phyloP scores from a whole-genome alignment of 2,797 vertebrate species.

The Balearica regulorum region DNA sequence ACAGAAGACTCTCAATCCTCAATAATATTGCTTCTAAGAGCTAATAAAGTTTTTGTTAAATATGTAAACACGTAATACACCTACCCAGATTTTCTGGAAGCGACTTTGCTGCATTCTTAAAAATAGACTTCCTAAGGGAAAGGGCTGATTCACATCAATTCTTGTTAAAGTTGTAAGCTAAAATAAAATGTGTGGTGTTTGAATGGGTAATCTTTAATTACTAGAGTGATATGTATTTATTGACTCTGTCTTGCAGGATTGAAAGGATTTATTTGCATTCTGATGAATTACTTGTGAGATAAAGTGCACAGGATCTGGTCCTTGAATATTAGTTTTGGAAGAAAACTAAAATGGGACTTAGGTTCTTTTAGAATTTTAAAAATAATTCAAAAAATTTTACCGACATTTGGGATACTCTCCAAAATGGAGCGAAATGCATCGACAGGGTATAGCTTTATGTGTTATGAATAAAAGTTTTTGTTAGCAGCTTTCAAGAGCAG shows the following conservation, averaged over 20 bases:
- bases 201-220: not conserved
- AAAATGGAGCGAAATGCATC: not conserved
- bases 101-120: not conserved
- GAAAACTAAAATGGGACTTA: not conserved
- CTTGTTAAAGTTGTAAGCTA: not conserved
- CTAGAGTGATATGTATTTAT: not conserved
- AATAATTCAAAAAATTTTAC: not conserved
- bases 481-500: conserved; percentile 17
- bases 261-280: not conserved
- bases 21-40: not conserved
- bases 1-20: not conserved
- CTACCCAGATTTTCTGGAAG: not conserved
- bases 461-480: conserved; percentile 23
- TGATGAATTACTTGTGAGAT: not conserved
- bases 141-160: not conserved
- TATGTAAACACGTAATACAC: not conserved
- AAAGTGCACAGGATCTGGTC: not conserved
- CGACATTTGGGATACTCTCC: not conserved
- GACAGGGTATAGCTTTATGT: not conserved
- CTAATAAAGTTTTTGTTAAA: not conserved
- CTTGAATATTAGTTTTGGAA: not conserved
- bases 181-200: not conserved
- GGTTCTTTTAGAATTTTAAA: not conserved
- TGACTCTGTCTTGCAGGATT: not conserved
- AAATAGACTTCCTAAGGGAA: not conserved